Evolutionary conservation across 2,888 invertebrate genomes (phyloP), one percentile per base, ranked within the genome.

Genomic region (Macropis europaea): DNA sequence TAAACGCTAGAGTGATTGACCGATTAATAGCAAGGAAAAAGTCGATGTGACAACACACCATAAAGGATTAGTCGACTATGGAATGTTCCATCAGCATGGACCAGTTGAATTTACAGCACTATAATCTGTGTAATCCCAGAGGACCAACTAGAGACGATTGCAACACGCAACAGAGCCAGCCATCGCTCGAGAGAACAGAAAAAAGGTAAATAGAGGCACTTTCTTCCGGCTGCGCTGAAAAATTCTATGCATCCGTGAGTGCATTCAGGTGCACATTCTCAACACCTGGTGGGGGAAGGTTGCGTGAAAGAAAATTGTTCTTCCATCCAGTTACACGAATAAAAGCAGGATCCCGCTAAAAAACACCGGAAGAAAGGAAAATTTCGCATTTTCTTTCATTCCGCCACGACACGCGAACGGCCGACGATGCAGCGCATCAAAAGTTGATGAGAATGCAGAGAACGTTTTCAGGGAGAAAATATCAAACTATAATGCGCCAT

Each of bases 171-270:
- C 30, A 43, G 43, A 30, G 15, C 45, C 59, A 26, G 48, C 24
- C 53, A 50, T 68, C 54, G 17, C 6, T 22, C 4, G 36, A 45
- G 36, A 54, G 47, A 42, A 26, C 13, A 28, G 36, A 50, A 43
- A 42, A 17, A 22, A 50, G 50, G 60, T 60, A 56, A 61, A 54
- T 59, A 32, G 60, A 6, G 48, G 50, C 69, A 69, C 60, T 48
- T 61, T 61, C 42, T 56, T 52, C 34, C 28, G 53, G 26, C 40
- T 57, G 24, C 42, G 43, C 63, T 75, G 74, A 73, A 73, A 75
- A 75, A 75, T 75, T 75, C 74, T 60, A 75, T 75, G 74, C 73
- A 75, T 75, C 68, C 59, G 60, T 68, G 63, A 75, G 74, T 63
- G 43, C 47, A 56, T 59, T 26, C 62, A 26, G 36, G 48, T 26